A percentile compares a stretch with the other conserved stretches of the same genome.
These are phyloP conservation scores for Dicaeum eximium DNA, from an alignment of 2,113 vertebrate species.

Conservation along the genomic window DNA sequence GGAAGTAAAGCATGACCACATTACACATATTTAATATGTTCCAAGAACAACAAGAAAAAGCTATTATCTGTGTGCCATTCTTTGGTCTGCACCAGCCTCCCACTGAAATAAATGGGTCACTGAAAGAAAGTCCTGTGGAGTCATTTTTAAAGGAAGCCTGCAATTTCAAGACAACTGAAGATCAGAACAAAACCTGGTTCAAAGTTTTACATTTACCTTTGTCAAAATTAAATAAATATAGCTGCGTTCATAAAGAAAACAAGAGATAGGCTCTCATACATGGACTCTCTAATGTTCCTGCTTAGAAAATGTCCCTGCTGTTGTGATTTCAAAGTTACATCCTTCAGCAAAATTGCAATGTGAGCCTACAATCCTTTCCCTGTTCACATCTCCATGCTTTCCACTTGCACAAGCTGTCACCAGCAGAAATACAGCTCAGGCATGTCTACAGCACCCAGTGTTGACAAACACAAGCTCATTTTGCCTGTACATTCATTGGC, in stretches of 20 bases:
- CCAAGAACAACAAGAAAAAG: not conserved
- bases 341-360: not conserved
- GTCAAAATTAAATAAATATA: not conserved
- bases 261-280: not conserved
- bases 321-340: not conserved
- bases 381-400: not conserved
- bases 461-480: conserved; percentile 60
- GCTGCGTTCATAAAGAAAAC: not conserved
- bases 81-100: not conserved
- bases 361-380: not conserved
- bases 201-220: not conserved
- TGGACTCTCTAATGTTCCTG: not conserved
- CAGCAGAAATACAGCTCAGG: conserved; percentile 7
- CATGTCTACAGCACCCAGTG: not conserved
- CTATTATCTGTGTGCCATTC: not conserved
- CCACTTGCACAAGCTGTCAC: not conserved
- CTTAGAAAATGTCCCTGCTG: not conserved
- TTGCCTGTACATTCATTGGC: conserved; percentile 10
- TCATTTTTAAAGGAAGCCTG: not conserved
- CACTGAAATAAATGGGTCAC: not conserved
- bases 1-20: not conserved
- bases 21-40: not conserved
- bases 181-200: not conserved
- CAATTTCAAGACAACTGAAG: not conserved
- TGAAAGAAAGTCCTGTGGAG: not conserved